These are phyloP conservation scores for Chaetogeoica ovagalla DNA, from an alignment of 2,888 invertebrate genomes.

Conservation along the genomic window DNA sequence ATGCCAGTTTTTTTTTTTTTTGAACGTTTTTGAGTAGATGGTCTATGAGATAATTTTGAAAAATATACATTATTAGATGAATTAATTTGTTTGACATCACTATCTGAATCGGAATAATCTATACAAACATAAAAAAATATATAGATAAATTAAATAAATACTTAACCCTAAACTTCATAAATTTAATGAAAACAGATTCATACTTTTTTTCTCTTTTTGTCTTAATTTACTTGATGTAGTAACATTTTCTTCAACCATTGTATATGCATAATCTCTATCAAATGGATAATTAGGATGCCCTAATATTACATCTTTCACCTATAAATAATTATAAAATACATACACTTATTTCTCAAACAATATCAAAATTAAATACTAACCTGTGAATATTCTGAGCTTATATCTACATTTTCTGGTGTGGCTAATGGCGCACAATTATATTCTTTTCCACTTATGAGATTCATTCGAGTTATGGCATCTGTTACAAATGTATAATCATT, in stretches of 20 bases:
- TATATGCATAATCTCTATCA: conserved; percentile 70
- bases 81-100: conserved; percentile 68
- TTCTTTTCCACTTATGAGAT: conserved; percentile 64
- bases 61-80: conserved; percentile 60
- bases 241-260: conserved; percentile 69
- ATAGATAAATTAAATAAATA: conserved; percentile 22
- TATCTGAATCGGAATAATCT: conserved; percentile 89
- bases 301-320: conserved; percentile 66
- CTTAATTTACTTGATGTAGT: conserved; percentile 64
- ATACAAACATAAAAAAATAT: conserved; percentile 60
- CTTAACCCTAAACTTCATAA: neutral
- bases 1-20: conserved; percentile 76
- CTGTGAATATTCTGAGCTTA: conserved; percentile 75
- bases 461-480: conserved; percentile 76
- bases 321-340: conserved; percentile 42
- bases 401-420: conserved; percentile 75
- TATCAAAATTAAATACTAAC: conserved; percentile 58
- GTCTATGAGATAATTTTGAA: conserved; percentile 70
- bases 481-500: conserved; percentile 87
- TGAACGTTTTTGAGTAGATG: conserved; percentile 72
- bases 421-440: conserved; percentile 72
- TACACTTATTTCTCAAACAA: neutral
- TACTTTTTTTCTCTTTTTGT: conserved; percentile 69
- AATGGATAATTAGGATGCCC: conserved; percentile 59
- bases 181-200: conserved; percentile 13